Evolutionary conservation across 2,888 invertebrate genomes (phyloP).

Genomic region (Nephrotoma flavescens): DNA sequence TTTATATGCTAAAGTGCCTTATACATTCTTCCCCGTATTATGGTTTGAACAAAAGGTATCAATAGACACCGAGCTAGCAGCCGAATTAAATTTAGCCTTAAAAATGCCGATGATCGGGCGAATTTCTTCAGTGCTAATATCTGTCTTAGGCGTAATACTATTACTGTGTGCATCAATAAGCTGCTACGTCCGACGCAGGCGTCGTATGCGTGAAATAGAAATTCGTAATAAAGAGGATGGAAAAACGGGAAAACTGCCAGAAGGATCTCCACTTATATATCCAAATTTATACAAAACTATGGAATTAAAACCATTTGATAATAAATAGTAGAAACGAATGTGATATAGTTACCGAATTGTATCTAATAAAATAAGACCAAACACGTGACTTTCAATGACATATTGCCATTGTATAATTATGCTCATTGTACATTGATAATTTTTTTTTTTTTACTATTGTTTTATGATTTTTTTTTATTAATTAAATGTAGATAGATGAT

Average conservation of each 20-base stretch:
- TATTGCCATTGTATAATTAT: neutral
- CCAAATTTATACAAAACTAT: neutral
- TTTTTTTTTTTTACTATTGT: neutral
- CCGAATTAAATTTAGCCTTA: constrained; percentile 37
- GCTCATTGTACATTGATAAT: neutral
- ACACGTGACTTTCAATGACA: neutral
- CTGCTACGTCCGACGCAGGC: constrained; percentile 9
- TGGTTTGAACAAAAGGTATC: constrained; percentile 62
- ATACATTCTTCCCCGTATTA: constrained; percentile 55
- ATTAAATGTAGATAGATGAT: neutral
- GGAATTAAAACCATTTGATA: neutral
- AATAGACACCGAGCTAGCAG: constrained; percentile 40
- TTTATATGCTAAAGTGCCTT: constrained; percentile 48
- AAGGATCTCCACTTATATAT: constrained; percentile 20
- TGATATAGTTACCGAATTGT: neutral
- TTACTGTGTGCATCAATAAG: constrained; percentile 26
- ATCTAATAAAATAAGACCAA: neutral
- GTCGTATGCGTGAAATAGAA: constrained; percentile 7
- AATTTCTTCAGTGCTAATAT: constrained; percentile 34
- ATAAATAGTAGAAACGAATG: neutral
- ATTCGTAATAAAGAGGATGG: neutral
- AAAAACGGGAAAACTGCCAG: constrained; percentile 17
- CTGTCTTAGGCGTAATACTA: constrained; percentile 31
- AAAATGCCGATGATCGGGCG: constrained; percentile 37
- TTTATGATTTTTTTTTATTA: neutral